Conservation (phyloP, 2,888 invertebrate species). For the Phytoseiulus persimilis region DNA sequence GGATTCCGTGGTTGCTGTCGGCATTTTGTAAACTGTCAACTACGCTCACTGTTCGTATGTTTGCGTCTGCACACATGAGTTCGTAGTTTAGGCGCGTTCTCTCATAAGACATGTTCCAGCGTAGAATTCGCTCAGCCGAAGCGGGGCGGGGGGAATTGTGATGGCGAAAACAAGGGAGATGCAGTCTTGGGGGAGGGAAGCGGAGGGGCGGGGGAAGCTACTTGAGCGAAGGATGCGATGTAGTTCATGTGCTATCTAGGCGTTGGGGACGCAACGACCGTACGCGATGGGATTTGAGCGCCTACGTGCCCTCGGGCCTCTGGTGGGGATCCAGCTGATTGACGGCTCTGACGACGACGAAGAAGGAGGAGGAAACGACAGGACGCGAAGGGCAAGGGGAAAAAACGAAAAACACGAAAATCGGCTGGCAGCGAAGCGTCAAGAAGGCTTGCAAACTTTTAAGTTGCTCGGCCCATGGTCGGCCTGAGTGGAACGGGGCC, state of each 20-base stretch:
- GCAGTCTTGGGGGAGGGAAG: background rate
- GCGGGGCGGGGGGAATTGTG: background rate
- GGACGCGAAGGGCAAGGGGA: background rate
- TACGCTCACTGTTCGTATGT: background rate
- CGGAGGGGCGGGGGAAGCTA: background rate
- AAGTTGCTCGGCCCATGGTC: background rate
- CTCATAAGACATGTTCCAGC: background rate
- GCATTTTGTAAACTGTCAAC: background rate
- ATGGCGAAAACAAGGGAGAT: background rate
- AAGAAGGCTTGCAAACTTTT: background rate
- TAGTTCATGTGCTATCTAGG: constrained; percentile 5
- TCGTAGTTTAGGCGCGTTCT: background rate
- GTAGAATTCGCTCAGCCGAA: background rate
- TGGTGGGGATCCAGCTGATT: background rate
- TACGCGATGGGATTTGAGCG: constrained; percentile 5
- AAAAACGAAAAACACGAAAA: background rate
- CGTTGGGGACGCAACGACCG: background rate
- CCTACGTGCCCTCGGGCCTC: constrained; percentile 5
- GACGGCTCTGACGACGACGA: background rate
- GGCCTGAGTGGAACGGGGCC: background rate
- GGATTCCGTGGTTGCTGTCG: background rate
- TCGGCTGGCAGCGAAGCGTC: background rate
- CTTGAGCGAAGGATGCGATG: background rate
- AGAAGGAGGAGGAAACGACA: background rate
- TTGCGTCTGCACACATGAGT: background rate